Evolutionary conservation across 2,113 vertebrate species (phyloP), one percentile per base, ranked within the genome.

Genomic region (Isichthys henryi): DNA sequence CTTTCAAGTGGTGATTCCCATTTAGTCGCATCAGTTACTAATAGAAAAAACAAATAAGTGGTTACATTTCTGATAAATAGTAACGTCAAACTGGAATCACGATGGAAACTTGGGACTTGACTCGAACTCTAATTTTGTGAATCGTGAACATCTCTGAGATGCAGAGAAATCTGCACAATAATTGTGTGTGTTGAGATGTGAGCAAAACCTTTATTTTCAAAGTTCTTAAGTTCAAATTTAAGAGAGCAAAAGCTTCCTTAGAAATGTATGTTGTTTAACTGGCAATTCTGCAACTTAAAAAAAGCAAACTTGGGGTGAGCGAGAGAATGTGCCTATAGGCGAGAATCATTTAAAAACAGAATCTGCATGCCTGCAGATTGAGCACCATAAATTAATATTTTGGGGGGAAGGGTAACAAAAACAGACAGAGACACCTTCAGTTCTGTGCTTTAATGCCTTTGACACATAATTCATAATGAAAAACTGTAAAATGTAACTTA

Each of bases 401-500:
- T 1, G 2, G 74, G 83, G 11, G 11, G 21, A 50, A 50, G 35
- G 17, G 31, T 8, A 80, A 43, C 35, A 80, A 43, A 80, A 43
- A 19, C 4, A 46, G 3, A 49, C 39, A 39, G 13, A 56, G 53
- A 58, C 23, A 80, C 17, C 35, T 80, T 80, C 13, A 19, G 35
- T 80, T 80, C 5, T 35, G 74, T 43, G 35, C 74, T 19, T 39
- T 35, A 77, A 77, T 84, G 82, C 82, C 3, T 84, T 85, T 21
- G 23, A n/a, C 88, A 88, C 93, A 46, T 70, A 45, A 82, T 89
- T 92, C 90, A 90, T 88, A 92, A 88, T n/a, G 87, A 83, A 85
- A 89, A 35, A 66, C 83, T 48, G 88, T 45, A 50, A 10, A 83
- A 90, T n/a, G 5, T 5, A 46, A 62, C 23, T 50, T 27, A 85